Evolutionary conservation across 2,113 vertebrate genomes (phyloP).

Genomic region (Leptodactylus fuscus): DNA sequence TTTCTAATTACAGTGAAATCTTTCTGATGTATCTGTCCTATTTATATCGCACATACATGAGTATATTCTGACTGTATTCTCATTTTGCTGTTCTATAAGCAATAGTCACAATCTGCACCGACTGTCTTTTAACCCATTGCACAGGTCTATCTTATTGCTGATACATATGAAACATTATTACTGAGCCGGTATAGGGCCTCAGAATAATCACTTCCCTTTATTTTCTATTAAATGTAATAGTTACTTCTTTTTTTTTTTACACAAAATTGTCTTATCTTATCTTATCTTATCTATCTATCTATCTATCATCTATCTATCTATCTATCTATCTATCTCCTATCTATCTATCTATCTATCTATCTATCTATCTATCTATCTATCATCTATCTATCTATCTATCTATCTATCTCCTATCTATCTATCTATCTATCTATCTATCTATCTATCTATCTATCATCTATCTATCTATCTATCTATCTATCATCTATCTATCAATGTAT

Average conservation of each 20-base stretch:
- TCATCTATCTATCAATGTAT: neutral
- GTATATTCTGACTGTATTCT: neutral
- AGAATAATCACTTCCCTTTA: too few species aligned
- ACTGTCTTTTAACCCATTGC: too few species aligned
- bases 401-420: neutral
- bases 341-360: neutral
- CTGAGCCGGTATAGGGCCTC: too few species aligned
- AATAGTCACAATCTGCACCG: too few species aligned
- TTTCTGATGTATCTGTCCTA: neutral
- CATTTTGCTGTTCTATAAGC: neutral
- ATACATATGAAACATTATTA: too few species aligned
- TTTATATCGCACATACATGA: too few species aligned
- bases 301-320: constrained; percentile 4
- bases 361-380: too few species aligned
- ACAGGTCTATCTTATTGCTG: too few species aligned
- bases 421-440: neutral
- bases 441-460: neutral
- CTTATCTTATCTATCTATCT: neutral
- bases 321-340: neutral
- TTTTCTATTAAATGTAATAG: too few species aligned
- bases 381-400: neutral
- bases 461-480: neutral
- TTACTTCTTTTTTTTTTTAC: too few species aligned
- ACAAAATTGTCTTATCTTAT: too few species aligned
- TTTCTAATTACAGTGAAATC: neutral